A percentile compares a stretch with the other conserved stretches of the same genome.
Conservation (phyloP, 2,113 vertebrate species). For the Phrynocephalus versicolor region DNA sequence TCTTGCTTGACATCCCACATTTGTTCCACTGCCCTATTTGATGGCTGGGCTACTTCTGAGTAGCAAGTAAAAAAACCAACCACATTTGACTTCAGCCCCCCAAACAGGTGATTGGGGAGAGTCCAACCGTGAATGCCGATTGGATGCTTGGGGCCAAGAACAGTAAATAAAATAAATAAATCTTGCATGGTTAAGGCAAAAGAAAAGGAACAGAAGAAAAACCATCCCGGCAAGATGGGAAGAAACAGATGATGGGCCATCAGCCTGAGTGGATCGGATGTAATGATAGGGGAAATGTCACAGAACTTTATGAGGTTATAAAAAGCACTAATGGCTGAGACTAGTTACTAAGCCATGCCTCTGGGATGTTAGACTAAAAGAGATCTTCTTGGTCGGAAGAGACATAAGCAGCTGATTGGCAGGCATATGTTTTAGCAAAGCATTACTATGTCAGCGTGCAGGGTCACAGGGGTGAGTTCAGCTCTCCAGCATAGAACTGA, state of each 20-base stretch:
- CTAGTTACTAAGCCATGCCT: background rate
- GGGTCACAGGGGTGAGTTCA: background rate
- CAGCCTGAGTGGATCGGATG: background rate
- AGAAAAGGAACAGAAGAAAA: background rate
- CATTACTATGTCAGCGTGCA: background rate
- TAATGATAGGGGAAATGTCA: slow-evolving; percentile 18
- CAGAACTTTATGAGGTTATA: slow-evolving; percentile 7
- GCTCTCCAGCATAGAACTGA: background rate
- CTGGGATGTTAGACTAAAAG: slow-evolving; percentile 1
- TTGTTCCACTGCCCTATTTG: background rate
- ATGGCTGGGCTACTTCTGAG: background rate
- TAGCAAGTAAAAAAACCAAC: background rate
- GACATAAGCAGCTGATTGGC: background rate
- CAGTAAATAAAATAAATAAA: slow-evolving; percentile 14
- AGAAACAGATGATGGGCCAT: slow-evolving; percentile 20
- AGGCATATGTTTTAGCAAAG: background rate
- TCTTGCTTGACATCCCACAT: background rate
- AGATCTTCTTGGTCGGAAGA: background rate
- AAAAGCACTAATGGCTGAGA: slow-evolving; percentile 1
- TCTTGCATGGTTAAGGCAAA: slow-evolving; percentile 12
- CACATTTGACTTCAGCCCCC: background rate
- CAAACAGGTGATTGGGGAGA: background rate
- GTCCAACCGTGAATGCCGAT: background rate
- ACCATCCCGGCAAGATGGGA: background rate
- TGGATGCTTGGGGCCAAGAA: background rate